Percentiles rank a stretch among this genome's conserved stretches.
Evolutionary conservation across 1,140 invertebrate species (phyloP).

Genomic region (Drosophila littoralis): DNA sequence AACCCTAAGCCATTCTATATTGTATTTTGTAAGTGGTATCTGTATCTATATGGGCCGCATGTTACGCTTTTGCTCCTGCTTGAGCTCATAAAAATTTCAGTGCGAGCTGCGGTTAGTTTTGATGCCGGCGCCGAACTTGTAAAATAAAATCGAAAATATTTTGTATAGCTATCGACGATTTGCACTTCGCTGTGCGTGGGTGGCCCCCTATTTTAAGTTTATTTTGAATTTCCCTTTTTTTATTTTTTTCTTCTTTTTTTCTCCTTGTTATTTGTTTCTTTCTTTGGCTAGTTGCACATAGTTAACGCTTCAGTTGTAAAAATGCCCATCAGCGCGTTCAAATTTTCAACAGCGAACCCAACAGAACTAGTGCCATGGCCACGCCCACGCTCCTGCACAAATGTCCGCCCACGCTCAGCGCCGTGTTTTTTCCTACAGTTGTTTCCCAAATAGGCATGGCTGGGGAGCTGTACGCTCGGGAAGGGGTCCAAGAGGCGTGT

Average conservation of each 20-base stretch:
- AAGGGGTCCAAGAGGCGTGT: constrained; percentile 63
- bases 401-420: constrained; percentile 37
- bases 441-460: constrained; percentile 9
- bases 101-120: constrained; percentile 39
- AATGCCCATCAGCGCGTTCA: constrained; percentile 78
- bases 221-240: constrained; percentile 9
- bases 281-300: constrained; percentile 64
- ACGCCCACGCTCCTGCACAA: constrained; percentile 34
- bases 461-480: background rate
- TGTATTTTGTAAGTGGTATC: background rate
- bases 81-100: constrained; percentile 58
- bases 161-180: constrained; percentile 56
- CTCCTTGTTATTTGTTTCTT: background rate
- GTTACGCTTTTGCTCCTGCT: constrained; percentile 17
- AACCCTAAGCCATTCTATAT: background rate
- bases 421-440: constrained; percentile 43
- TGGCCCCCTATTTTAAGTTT: background rate
- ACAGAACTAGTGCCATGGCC: constrained; percentile 36
- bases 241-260: constrained; percentile 1
- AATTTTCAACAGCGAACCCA: constrained; percentile 65
- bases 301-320: constrained; percentile 81
- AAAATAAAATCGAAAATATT: constrained; percentile 78
- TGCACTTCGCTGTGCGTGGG: background rate
- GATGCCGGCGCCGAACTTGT: constrained; percentile 52
- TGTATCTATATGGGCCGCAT: background rate